A percentile compares a stretch with the other conserved stretches of the same genome.
phyloP scores from a whole-genome alignment of 2,113 vertebrate genomes.

The Laticauda colubrina region DNA sequence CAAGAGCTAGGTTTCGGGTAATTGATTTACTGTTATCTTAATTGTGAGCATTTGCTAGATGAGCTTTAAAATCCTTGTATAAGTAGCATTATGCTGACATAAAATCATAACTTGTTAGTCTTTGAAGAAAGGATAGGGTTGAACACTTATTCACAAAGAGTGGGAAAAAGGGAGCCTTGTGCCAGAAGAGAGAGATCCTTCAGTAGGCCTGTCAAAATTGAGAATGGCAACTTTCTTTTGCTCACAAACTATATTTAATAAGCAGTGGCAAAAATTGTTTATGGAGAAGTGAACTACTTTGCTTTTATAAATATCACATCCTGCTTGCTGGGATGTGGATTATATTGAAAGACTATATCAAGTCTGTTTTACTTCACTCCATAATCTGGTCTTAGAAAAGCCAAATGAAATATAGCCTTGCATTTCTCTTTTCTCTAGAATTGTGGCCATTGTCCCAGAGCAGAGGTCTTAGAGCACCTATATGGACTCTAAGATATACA shows the following conservation, averaged over 20 bases:
- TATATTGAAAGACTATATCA: not conserved
- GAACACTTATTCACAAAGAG: not conserved
- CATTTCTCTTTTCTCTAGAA: not conserved
- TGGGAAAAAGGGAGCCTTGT: not conserved
- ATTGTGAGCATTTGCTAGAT: not conserved
- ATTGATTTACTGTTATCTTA: not conserved
- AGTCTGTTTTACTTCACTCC: not conserved
- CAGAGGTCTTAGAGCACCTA: not conserved
- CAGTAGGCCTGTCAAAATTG: not conserved
- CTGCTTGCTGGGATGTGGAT: not conserved
- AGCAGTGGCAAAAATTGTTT: not conserved
- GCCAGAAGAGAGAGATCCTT: not conserved
- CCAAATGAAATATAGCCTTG: not conserved
- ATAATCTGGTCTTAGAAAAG: not conserved
- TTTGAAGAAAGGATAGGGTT: not conserved
- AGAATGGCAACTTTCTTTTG: not conserved
- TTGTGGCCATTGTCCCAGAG: not conserved
- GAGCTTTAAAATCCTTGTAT: not conserved
- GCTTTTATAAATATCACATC: conserved; percentile 6
- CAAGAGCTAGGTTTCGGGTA: not conserved
- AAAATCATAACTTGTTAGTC: not conserved
- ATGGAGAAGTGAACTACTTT: not conserved
- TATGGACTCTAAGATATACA: not conserved
- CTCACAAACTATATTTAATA: not conserved
- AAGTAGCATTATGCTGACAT: not conserved